Percentiles rank a stretch among this genome's conserved stretches.
Conservation (phyloP, 2,797 vertebrate species). For the Morus bassanus region DNA sequence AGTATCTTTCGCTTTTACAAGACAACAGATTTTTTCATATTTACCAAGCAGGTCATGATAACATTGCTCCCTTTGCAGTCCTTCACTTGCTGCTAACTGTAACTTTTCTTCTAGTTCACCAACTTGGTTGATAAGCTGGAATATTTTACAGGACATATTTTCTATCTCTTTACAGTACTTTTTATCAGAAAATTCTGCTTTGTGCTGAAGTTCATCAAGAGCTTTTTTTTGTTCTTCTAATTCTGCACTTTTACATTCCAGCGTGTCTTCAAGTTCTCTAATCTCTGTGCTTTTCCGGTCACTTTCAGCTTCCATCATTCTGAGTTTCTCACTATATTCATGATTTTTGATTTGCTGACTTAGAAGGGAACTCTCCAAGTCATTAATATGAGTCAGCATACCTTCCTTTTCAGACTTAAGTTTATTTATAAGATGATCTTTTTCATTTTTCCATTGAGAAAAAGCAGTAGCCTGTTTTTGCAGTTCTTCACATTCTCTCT, state of each 20-base stretch:
- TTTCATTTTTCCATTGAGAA: conserved; percentile 84
- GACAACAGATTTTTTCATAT: conserved; percentile 74
- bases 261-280: conserved; percentile 76
- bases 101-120: conserved; percentile 76
- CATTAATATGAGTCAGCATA: conserved; percentile 74
- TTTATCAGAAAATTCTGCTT: conserved; percentile 72
- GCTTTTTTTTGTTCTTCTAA: conserved; percentile 79
- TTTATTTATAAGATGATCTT: conserved; percentile 75
- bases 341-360: conserved; percentile 65
- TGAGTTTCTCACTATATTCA: conserved; percentile 71
- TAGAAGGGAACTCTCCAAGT: conserved; percentile 76
- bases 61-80: conserved; percentile 72
- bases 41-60: conserved; percentile 74
- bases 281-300: conserved; percentile 74
- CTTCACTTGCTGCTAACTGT: conserved; percentile 71
- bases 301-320: conserved; percentile 75
- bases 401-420: conserved; percentile 78
- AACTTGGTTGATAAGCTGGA: conserved; percentile 78
- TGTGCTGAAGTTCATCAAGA: conserved; percentile 72
- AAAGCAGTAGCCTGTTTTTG: conserved; percentile 77
- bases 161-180: conserved; percentile 85
- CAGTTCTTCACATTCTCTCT: conserved; percentile 78
- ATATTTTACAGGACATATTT: conserved; percentile 78
- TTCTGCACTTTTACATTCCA: conserved; percentile 79
- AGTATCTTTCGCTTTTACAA: conserved; percentile 72